A percentile compares a stretch with the other conserved stretches of the same genome.
Conservation (phyloP, 2,888 invertebrate species). For the Parnassius smintheus region DNA sequence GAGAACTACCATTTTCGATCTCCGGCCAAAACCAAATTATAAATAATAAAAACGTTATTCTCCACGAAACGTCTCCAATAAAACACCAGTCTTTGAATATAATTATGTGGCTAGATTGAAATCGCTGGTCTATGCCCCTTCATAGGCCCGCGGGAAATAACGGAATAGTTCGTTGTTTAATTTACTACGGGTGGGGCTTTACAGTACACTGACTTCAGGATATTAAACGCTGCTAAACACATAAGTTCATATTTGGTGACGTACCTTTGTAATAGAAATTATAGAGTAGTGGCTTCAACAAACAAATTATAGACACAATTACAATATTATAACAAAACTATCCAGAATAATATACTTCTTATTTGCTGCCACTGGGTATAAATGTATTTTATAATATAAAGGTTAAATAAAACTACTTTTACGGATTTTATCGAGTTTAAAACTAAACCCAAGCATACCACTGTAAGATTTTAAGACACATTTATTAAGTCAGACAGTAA, state of each 20-base stretch:
- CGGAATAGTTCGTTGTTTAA: slow-evolving; percentile 61
- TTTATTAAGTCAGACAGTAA: too few species aligned
- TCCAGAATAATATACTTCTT: too few species aligned
- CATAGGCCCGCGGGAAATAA: slow-evolving; percentile 54
- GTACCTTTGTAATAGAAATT: slow-evolving; percentile 6
- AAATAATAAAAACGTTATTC: neutral
- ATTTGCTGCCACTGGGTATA: too few species aligned
- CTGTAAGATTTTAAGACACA: too few species aligned
- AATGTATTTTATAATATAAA: too few species aligned
- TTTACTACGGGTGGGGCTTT: slow-evolving; percentile 46
- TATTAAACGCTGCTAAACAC: slow-evolving; percentile 32
- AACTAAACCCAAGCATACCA: too few species aligned
- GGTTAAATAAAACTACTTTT: too few species aligned
- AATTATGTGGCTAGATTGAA: slow-evolving; percentile 24
- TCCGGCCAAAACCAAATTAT: neutral
- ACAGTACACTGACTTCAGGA: slow-evolving; percentile 35
- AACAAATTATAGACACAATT: too few species aligned
- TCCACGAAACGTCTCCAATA: slow-evolving; percentile 2
- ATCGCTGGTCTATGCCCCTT: slow-evolving; percentile 20
- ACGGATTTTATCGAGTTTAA: too few species aligned
- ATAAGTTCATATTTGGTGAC: slow-evolving; percentile 11
- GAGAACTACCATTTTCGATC: too few species aligned
- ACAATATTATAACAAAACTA: too few species aligned
- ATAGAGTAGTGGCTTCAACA: neutral
- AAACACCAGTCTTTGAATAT: slow-evolving; percentile 23